Base-by-base conservation (phyloP, 2,113 vertebrate species). In the Indicator indicator region DNA sequence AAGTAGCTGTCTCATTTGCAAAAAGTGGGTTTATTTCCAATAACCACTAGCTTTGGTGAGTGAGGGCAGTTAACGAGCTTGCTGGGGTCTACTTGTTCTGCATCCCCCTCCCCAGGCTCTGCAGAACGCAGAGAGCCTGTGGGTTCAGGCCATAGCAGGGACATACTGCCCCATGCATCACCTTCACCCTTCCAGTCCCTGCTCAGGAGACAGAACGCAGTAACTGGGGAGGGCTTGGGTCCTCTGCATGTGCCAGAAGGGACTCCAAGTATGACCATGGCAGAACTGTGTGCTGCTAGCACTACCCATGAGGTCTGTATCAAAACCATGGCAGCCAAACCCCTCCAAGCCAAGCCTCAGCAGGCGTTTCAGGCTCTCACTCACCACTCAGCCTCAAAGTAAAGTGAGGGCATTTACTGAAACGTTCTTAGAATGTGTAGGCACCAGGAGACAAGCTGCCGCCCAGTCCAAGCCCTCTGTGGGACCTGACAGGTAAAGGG, bases 21-120 rank as follows among this genome's bases (percentile, higher is more conserved):
- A 86, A 60, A 70, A 26, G 12, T 14, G 20, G 4, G 1, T 70
- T 56, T 72, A 30, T n/a, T 32, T 75, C 16, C 16, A 58, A 2
- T 3, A 10, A 16, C 2, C 4, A 63, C 24, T 63, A 1, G 0
- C 11, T 69, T 56, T 1, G 1, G 3, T 4, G 24, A 4, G 4
- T 2, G 14, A 7, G 6, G 13, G 3, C 3, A 2, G 1, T 21
- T 14, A 68, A 23, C 1, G 1, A 67, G 6, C 9, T 86, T 36
- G 11, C 4, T 23, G 8, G 7, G 12, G 20, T 52, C 70, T 81
- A 20, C 11, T 13, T 1, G 0, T 1, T 62, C n/a, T 70, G 12
- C 1, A 0, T 12, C 23, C 9, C 1, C 19, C 4, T 14, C 13
- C 6, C 6, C 18, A 38, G 16, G 5, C 16, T 58, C 21, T 1